These are phyloP conservation scores for Maconellicoccus hirsutus DNA, from an alignment of 1,140 invertebrate genomes.

Conservation along the genomic window DNA sequence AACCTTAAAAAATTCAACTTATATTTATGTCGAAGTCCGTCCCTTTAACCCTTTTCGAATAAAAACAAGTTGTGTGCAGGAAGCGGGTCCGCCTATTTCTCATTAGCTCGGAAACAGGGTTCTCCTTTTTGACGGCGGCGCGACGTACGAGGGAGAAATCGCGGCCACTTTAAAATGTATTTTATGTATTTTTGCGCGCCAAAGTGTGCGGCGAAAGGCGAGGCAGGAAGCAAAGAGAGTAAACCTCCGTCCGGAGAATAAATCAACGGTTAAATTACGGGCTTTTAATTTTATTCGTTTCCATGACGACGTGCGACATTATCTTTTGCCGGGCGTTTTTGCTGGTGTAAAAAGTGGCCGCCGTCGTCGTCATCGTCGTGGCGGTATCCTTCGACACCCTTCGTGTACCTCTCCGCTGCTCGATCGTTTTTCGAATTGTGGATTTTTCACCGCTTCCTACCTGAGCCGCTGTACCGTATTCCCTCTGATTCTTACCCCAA, in stretches of 20 bases:
- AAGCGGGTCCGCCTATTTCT: slow-evolving; percentile 19
- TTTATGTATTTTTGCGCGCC: slow-evolving; percentile 15
- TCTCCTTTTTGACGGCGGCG: background rate
- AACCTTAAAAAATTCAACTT: slow-evolving; percentile 6
- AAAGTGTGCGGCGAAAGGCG: too few relatives aligned
- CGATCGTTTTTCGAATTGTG: too few relatives aligned
- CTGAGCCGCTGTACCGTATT: too few relatives aligned
- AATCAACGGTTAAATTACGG: slow-evolving; percentile 16
- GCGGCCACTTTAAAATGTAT: slow-evolving; percentile 21
- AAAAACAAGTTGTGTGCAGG: slow-evolving; percentile 9
- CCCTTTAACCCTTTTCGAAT: slow-evolving; percentile 11
- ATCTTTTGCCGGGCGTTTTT: background rate
- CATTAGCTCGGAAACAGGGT: slow-evolving; percentile 11
- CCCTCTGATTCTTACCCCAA: too few relatives aligned
- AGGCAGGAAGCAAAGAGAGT: background rate
- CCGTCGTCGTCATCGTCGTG: too few relatives aligned
- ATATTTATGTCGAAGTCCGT: background rate
- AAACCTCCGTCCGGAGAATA: slow-evolving; percentile 13
- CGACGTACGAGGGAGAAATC: background rate
- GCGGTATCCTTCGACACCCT: too few relatives aligned
- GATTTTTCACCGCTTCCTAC: too few relatives aligned
- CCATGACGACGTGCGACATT: slow-evolving; percentile 14
- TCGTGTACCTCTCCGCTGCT: too few relatives aligned
- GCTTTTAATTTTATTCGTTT: slow-evolving; percentile 18
- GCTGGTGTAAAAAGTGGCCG: too few relatives aligned